Base-by-base conservation (phyloP, 2,888 invertebrate species). In the Phalangium opilio region DNA sequence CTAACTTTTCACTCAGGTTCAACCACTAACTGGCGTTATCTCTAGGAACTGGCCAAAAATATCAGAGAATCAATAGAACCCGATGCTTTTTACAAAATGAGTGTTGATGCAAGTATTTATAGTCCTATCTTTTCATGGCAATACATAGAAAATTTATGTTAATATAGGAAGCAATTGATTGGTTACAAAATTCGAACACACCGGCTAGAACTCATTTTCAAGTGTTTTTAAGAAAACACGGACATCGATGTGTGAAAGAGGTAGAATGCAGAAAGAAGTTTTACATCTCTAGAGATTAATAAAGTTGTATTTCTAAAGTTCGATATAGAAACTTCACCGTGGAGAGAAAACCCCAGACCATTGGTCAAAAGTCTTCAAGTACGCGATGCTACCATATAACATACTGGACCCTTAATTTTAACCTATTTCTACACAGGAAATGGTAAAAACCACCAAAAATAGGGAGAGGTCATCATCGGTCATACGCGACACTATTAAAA, bases 211-310 rank as follows among this genome's bases (percentile, higher is more conserved):
- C 65, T 2, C 65, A 73, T 42, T 72, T 79, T 19, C 60, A 66
- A 1, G 59, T 65, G 3, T 83, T 86, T 61, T 64, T 85, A 47
- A 62, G 73, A 14, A 68, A 71, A 44, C 81, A 84, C 58, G 84
- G 84, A 0, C 80, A 83, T 63, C 72, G 85, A 36, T 66, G 69
- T 57, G 59, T 70, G 20, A 60, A 67, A 57, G 71, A 72, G 62
- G 70, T 70, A 49, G 41, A 34, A 8, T 27, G 27, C 27, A 27
- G 4, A 27, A n/a, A n/a, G n/a, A n/a, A n/a, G n/a, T n/a, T n/a
- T n/a, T n/a, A n/a, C n/a, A n/a, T n/a, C n/a, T n/a, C n/a, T n/a
- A n/a, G n/a, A n/a, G n/a, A n/a, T n/a, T n/a, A n/a, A n/a, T n/a
- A n/a, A n/a, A n/a, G n/a, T n/a, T n/a, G n/a, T n/a, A n/a, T n/a